These are phyloP conservation scores for Hemiprocne comata DNA, from an alignment of 2,113 vertebrate genomes.

Conservation along the genomic window DNA sequence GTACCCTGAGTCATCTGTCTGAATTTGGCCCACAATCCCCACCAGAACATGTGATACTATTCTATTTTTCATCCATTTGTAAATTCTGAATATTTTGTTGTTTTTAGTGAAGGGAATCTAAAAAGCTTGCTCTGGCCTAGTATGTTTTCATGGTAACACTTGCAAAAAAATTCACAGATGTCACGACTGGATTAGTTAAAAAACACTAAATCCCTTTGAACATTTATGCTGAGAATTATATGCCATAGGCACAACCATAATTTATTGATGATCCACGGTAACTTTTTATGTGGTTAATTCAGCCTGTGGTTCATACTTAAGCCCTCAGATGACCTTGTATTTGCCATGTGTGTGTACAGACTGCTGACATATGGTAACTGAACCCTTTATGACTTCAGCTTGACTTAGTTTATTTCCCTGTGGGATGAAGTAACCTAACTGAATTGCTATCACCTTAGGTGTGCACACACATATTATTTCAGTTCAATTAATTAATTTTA, in stretches of 20 bases:
- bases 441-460: constrained; percentile 10
- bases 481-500: constrained; percentile 15
- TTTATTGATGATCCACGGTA: constrained; percentile 24
- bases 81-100: background rate
- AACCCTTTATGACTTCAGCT: background rate
- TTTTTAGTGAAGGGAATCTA: background rate
- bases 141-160: background rate
- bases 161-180: background rate
- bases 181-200: background rate
- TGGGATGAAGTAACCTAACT: background rate
- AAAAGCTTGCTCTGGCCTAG: background rate
- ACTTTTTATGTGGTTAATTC: constrained; percentile 44
- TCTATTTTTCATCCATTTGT: background rate
- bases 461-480: background rate
- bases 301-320: background rate
- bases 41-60: background rate
- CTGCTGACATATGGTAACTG: constrained; percentile 26
- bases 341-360: background rate
- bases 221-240: background rate
- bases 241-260: background rate
- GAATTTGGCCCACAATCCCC: accelerated
- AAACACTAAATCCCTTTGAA: background rate
- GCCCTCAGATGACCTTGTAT: constrained; percentile 11
- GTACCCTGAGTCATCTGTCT: accelerated
- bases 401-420: constrained; percentile 31